A percentile compares a stretch with the other conserved stretches of the same genome.
phyloP scores from a whole-genome alignment of 2,113 vertebrate genomes.

The Ageneiosus marmoratus region DNA sequence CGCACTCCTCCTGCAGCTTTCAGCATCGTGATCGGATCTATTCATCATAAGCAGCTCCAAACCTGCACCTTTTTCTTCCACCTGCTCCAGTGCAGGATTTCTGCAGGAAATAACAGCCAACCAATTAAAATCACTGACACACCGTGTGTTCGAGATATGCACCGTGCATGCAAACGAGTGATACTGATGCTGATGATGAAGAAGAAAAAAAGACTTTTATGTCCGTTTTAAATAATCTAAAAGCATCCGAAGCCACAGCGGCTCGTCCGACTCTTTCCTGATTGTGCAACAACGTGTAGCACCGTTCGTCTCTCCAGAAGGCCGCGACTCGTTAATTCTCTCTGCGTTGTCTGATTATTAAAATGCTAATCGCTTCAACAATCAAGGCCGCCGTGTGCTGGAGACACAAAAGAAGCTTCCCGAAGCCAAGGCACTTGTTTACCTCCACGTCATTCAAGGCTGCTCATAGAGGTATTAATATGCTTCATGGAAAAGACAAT shows the following conservation, averaged over 20 bases:
- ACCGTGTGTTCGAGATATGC: not conserved
- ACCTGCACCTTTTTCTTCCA: constrained; percentile 6
- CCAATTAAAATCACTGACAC: not conserved
- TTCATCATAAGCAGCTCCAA: constrained; percentile 31
- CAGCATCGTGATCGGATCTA: constrained; percentile 10
- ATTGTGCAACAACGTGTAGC: not conserved
- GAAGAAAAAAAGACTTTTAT: not conserved
- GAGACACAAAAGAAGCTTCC: constrained; percentile 36
- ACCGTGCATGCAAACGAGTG: not conserved
- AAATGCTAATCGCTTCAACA: constrained; percentile 34
- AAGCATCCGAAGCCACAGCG: not conserved
- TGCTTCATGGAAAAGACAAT: constrained; percentile 46
- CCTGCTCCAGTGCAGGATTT: not conserved
- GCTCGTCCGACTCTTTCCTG: not conserved
- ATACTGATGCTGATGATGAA: not conserved
- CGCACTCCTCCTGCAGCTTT: constrained; percentile 28
- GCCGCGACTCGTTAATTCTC: constrained; percentile 27
- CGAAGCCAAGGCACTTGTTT: constrained; percentile 40
- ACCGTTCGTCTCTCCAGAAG: constrained; percentile 1
- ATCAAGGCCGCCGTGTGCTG: constrained; percentile 23
- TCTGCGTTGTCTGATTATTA: constrained; percentile 22
- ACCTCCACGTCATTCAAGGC: constrained; percentile 35
- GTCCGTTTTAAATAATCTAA: not conserved
- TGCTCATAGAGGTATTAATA: constrained; percentile 44
- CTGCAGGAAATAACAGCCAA: not conserved